A percentile compares a stretch with the other conserved stretches of the same genome.
Evolutionary conservation across 2,888 invertebrate genomes (phyloP).

Genomic region (Pyrgus malvae): DNA sequence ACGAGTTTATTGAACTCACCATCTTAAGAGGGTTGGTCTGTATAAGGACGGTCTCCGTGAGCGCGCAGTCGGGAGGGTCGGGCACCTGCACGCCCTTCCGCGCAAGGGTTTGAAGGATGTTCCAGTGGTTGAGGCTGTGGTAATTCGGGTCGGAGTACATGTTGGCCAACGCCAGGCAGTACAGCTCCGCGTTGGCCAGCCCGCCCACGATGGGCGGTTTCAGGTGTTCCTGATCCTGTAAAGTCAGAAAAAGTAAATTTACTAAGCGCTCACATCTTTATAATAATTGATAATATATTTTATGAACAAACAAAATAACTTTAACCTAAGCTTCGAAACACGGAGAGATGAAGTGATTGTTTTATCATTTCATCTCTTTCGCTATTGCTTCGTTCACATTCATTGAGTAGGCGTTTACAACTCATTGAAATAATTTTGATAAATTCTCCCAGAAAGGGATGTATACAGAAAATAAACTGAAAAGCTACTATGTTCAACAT

Average conservation of each 20-base stretch:
- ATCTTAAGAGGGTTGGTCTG: slow-evolving; percentile 97
- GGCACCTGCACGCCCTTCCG: slow-evolving; percentile 94
- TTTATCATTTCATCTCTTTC: too few species aligned
- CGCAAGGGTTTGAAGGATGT: slow-evolving; percentile 95
- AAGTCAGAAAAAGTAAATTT: background rate
- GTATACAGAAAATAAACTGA: too few species aligned
- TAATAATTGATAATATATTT: too few species aligned
- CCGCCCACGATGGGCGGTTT: slow-evolving; percentile 96
- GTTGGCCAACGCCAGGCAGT: slow-evolving; percentile 96
- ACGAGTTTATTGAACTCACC: slow-evolving; percentile 84
- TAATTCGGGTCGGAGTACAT: slow-evolving; percentile 98
- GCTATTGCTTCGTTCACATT: too few species aligned
- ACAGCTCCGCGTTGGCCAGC: slow-evolving; percentile 96
- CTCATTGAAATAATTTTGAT: too few species aligned
- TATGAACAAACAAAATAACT: too few species aligned
- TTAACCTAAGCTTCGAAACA: too few species aligned
- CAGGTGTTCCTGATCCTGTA: slow-evolving; percentile 94
- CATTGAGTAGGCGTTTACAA: too few species aligned
- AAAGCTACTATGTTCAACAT: too few species aligned
- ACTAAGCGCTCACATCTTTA: too few species aligned
- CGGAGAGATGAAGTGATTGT: too few species aligned
- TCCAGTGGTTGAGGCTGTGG: slow-evolving; percentile 97
- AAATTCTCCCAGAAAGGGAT: too few species aligned
- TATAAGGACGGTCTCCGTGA: slow-evolving; percentile 97
- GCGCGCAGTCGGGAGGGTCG: slow-evolving; percentile 91